Evolutionary conservation across 2,113 vertebrate genomes (phyloP).

Genomic region (Antidorcas marsupialis): DNA sequence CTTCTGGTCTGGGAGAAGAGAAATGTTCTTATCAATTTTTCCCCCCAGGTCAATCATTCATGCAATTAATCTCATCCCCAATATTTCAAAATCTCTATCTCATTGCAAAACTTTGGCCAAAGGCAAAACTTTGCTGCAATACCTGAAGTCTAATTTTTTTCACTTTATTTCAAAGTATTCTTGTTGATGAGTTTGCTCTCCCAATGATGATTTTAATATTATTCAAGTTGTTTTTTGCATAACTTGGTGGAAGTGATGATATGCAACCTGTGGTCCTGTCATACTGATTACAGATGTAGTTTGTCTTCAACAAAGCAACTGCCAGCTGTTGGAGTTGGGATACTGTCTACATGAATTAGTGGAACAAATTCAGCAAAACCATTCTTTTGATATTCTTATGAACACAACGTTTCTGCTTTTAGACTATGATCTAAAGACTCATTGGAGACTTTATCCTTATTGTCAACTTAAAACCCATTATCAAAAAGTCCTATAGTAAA

Average conservation of each 20-base stretch:
- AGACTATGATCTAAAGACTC: background rate
- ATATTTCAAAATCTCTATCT: background rate
- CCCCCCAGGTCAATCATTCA: background rate
- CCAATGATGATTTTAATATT: background rate
- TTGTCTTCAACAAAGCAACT: conserved; percentile 19
- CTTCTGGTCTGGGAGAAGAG: background rate
- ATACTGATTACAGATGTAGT: background rate
- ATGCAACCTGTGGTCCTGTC: background rate
- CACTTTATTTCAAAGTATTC: background rate
- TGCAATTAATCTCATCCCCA: background rate
- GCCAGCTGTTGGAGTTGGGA: background rate
- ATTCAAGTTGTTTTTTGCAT: conserved; percentile 18
- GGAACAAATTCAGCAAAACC: background rate
- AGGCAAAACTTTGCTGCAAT: background rate
- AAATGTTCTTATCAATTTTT: background rate
- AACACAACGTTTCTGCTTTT: background rate
- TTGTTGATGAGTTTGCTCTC: background rate
- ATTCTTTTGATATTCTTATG: background rate
- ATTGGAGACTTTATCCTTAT: background rate
- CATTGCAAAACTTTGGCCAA: background rate
- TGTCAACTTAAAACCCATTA: background rate
- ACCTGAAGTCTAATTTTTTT: background rate
- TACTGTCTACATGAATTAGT: background rate
- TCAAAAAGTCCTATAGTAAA: background rate
- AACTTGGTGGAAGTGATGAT: background rate